Evolutionary conservation across 2,797 vertebrate genomes (phyloP), one percentile per base, ranked within the genome.

Genomic region (Naso thynnoides): DNA sequence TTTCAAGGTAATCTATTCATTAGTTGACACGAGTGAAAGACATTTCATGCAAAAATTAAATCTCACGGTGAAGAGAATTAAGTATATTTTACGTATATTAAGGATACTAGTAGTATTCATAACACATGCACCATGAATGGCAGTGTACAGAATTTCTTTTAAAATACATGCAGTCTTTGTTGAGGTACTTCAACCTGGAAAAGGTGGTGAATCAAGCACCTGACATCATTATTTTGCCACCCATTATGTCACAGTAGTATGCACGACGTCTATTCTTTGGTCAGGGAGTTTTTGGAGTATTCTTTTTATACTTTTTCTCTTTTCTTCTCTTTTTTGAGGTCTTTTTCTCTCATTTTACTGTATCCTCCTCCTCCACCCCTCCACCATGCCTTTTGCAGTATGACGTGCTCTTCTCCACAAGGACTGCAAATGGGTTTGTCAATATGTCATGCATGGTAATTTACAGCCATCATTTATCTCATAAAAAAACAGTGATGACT

Each of bases 401-500:
- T 59, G 63, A 83, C 68, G 58, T 61, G 62, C 50, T 75, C 70
- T 68, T 68, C 68, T 83, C 66, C 47, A 70, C 62, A 69, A 78
- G 73, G 73, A 52, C 78, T 76, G 65, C 81, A 91, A 91, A 91
- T 89, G 81, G 83, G 36, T 91, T 86, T 69, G 86, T 90, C 89
- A 91, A 81, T 88, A 85, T 87, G 81, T 82, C 83, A 82, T 67
- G 77, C 60, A 86, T 83, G 64, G 81, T 82, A 73, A 88, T 90
- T 88, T 89, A 78, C 73, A 82, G 73, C 62, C 76, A 88, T 89
- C 79, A 75, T 79, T 90, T 78, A 85, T 76, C 50, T 79, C 38
- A 42, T 64, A 58, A 50, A 66, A 76, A 78, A 66, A 55, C 55
- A 18, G 48, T 55, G 64, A 83, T 87, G 82, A 88, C 60, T 81